Base-by-base conservation (phyloP, 2,113 vertebrate species). In the Panthera uncia region DNA sequence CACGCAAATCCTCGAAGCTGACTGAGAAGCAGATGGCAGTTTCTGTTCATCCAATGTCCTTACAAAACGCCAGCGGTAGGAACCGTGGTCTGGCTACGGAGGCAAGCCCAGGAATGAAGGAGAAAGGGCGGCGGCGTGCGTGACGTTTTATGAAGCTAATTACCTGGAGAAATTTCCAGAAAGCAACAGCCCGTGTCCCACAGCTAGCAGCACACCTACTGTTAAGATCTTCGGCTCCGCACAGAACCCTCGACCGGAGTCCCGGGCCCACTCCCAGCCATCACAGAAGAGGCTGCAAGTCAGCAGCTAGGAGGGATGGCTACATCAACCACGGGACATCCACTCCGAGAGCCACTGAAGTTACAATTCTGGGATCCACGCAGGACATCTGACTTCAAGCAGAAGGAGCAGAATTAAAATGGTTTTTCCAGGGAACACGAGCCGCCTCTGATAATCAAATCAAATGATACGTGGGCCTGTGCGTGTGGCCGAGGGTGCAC, bases 131-230 rank as follows among this genome's bases (percentile, higher is more conserved):
- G 45, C 48, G n/a, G 16, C 23, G 0, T 1, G 69, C 4, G 33
- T 50, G 50, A 29, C 6, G 9, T n/a, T n/a, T 50, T 25, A 65
- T 63, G 52, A 27, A 45, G 45, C 83, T 29, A 82, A 38, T 57
- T 4, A 41, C 45, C 63, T 61, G 33, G 55, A 52, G 14, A 33
- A n/a, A 13, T 13, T 0, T 33, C 38, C 52, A 3, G 65, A 0
- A 1, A 29, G 83, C 15, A 16, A 0, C 55, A 48, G 76, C 55
- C 63, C 33, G 0, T 0, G 14, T 4, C 78, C 79, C 61, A 2
- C 27, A 10, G n/a, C 50, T 11, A 0, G 4, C 8, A 14, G n/a
- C 76, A 6, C 0, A 0, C 71, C 71, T 50, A 3, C 16, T 0
- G 5, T 6, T 6, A 4, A n/a, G 80, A 0, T 5, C 65, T 4